Evolutionary conservation across 2,797 vertebrate genomes (phyloP), one percentile per base, ranked within the genome.

Genomic region (Dallia pectoralis): DNA sequence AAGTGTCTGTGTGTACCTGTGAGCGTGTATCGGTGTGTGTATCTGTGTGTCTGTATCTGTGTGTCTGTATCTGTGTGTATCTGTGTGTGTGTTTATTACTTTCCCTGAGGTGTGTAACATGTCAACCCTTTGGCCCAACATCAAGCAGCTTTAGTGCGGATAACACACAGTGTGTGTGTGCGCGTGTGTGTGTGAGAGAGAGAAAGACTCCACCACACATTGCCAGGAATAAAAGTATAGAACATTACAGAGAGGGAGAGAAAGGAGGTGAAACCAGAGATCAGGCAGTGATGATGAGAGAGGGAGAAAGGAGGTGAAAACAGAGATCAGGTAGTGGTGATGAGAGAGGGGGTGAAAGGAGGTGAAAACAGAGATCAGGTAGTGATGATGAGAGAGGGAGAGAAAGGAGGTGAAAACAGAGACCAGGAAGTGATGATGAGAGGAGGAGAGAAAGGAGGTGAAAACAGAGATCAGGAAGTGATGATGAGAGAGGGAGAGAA

Each of bases 81-180:
- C 1, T 30, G 27, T 32, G 61, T 32, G 27, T 63, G 61, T 63
- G 61, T 29, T 27, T 63, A 29, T 15, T 56, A 25, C 22, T 63
- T 15, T 32, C 27, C 30, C 61, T 63, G 25, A 32, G 61, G 61
- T 63, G 15, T 63, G 30, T 63, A 19, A 63, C 30, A 63, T 63
- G 29, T 63, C 61, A 63, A 63, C 15, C 61, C 29, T 14, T 63
- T 63, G 61, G 61, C 61, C 14, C 61, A 18, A 63, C 61, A 32
- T 63, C 61, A 83, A 83, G 78, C 81, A 76, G 78, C 80, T 85
- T 78, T 76, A 81, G 79, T 81, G 77, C 80, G 72, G 77, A 80
- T 85, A 76, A 79, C 79, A 81, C 79, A 81, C 16, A 18, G 16
- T 49, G 48, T 49, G 48, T 49, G 48, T 49, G 48, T 49, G 48